Percentiles rank a stretch among this genome's conserved stretches.
phyloP scores from a whole-genome alignment of 2,113 vertebrate species.

The Eurystomus gularis region DNA sequence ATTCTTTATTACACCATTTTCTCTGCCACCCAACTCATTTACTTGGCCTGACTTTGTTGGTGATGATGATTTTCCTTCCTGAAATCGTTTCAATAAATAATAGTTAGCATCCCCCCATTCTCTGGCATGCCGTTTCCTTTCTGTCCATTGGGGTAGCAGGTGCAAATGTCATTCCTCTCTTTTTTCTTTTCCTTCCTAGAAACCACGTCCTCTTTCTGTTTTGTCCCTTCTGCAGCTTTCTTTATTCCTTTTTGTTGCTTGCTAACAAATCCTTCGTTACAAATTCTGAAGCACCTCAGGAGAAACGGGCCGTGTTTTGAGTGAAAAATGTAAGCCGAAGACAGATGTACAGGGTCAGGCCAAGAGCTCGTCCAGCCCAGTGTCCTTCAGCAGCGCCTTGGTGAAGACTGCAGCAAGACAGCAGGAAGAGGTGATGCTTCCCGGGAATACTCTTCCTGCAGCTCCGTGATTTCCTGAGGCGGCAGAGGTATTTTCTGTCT shows the following conservation, averaged over 20 bases:
- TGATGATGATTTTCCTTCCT: neutral
- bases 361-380: neutral
- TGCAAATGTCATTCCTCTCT: neutral
- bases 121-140: neutral
- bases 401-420: neutral
- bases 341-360: neutral
- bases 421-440: neutral
- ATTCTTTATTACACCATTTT: neutral
- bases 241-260: neutral
- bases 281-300: neutral
- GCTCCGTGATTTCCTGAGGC: neutral
- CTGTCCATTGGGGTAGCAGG: neutral
- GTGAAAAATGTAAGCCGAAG: neutral
- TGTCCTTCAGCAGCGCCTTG: neutral
- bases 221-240: neutral
- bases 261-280: neutral
- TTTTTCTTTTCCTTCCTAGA: neutral
- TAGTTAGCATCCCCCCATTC: neutral
- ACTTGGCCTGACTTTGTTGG: neutral
- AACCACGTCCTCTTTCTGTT: neutral
- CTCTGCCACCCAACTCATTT: neutral
- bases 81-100: neutral
- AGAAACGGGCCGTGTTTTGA: neutral
- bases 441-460: neutral
- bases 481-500: neutral